Evolutionary conservation across 2,797 vertebrate species (phyloP), one percentile per base, ranked within the genome.

Genomic region (Myiotriccus ornatus): DNA sequence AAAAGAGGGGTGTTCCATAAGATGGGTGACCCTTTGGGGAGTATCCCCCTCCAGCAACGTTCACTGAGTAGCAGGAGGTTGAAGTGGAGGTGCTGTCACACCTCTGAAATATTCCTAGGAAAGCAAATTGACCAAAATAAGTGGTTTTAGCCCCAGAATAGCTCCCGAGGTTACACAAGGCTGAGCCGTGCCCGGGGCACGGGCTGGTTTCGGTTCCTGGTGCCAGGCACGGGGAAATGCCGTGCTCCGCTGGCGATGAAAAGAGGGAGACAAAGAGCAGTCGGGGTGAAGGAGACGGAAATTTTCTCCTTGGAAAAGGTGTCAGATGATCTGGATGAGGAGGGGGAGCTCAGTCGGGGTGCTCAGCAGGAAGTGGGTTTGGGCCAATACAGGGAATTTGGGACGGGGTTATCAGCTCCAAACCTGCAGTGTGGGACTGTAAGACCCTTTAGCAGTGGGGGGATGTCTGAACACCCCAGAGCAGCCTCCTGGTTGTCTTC

Each of bases 11-110:
- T 9, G 12, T 6, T 7, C 34, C 41, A 10, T 0, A 3, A 34
- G 39, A 7, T 0, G 8, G 0, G 1, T 0, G 30, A 37, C 13
- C 10, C 27, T 84, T 37, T 28, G 17, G 7, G 7, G 57, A 47
- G 24, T 37, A 6, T 2, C 19, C 14, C 12, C 5, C 32, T 46
- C 52, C 35, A 19, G 69, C 41, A 7, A 13, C 5, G 3, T 30
- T 52, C 10, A 10, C 27, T 30, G 16, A 10, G 16, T 28, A 27
- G 49, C 30, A 7, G 69, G 32, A 9, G 50, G 2, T 27, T 18
- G 62, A 4, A 2, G 3, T 4, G 18, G 49, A 10, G 37, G 30
- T 1, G 8, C 50, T 10, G 14, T 52, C 10, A 52, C 46, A 7
- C 30, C 47, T 53, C 62, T 7, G 13, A 10, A 46, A 50, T 0